Evolutionary conservation across 2,888 invertebrate species (phyloP).

Genomic region (Conistra vaccinii): DNA sequence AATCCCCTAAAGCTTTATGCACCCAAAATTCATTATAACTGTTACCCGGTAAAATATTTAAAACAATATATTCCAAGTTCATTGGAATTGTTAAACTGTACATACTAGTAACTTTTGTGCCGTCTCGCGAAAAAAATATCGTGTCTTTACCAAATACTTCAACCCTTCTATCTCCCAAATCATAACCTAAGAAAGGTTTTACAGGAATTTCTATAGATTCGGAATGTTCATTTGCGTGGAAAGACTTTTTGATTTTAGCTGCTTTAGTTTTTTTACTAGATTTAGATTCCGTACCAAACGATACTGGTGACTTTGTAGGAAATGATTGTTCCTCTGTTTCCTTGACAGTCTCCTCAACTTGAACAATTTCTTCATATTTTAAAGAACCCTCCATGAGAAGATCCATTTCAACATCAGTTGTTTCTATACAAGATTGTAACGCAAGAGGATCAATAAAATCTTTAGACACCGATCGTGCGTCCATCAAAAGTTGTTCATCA

Average conservation of each 20-base stretch:
- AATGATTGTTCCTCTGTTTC: conserved; percentile 61
- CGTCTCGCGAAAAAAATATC: conserved; percentile 84
- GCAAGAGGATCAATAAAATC: conserved; percentile 72
- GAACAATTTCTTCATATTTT: conserved; percentile 79
- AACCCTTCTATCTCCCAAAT: conserved; percentile 84
- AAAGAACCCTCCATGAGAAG: conserved; percentile 86
- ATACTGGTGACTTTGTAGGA: conserved; percentile 69
- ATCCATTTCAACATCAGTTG: conserved; percentile 79
- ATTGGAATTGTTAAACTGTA: conserved; percentile 83
- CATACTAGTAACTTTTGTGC: conserved; percentile 77
- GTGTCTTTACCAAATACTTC: conserved; percentile 86
- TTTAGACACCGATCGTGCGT: conserved; percentile 74
- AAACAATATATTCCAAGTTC: conserved; percentile 80
- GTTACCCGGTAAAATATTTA: conserved; percentile 81
- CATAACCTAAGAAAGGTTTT: conserved; percentile 83
- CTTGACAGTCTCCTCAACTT: conserved; percentile 65
- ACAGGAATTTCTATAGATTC: conserved; percentile 57
- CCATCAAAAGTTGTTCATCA: conserved; percentile 73
- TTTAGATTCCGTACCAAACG: conserved; percentile 73
- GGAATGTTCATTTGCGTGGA: conserved; percentile 45
- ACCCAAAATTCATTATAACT: conserved; percentile 83
- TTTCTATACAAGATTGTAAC: conserved; percentile 77
- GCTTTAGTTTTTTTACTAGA: conserved; percentile 76
- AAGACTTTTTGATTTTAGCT: conserved; percentile 57
- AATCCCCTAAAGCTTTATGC: conserved; percentile 80